Base-by-base conservation (phyloP, 2,113 vertebrate species). In the Thamnaconus septentrionalis region DNA sequence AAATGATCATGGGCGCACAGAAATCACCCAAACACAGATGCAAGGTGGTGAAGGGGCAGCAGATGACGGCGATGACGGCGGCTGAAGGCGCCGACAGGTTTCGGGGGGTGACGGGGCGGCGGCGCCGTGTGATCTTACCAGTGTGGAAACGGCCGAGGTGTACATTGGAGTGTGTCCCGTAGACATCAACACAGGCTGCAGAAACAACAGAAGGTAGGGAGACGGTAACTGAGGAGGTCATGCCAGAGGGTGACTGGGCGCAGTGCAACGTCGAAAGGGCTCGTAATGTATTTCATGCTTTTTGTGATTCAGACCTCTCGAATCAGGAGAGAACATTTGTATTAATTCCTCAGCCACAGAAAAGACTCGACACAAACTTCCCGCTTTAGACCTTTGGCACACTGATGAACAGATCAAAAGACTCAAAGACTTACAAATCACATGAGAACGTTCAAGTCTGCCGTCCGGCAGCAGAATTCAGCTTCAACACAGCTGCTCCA, bases 101-200 rank as follows among this genome's bases (percentile, higher is more conserved):
- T 58, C 39, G 31, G 39, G 5, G 66, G 39, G 51, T 55, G 68
- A 46, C 47, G 11, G 48, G 53, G 61, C 8, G 11, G 44, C 47
- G 11, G 45, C 53, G 61, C 8, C 10, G 75, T 53, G 59, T 73
- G 75, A 53, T 85, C 92, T 93, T 92, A 93, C 92, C 92, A 93
- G 90, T 59, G 91, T 93, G 73, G 92, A 92, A 76, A 92, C 90
- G 10, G 91, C 91, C 0, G 92, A 93, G 71, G 92, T 92, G 90
- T 92, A 93, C 87, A 92, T 87, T 77, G 92, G 92, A 69, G 91
- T 92, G 84, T 92, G 92, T 83, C 92, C 91, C 7, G 91, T 82
- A 53, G 91, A 92, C 88, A 93, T 90, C 88, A 92, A 85, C 83
- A 93, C 91, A 78, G 92, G 92, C 91, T 92, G 92, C 56, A 90